Evolutionary conservation across 2,797 vertebrate species (phyloP).

Genomic region (Otus scops): DNA sequence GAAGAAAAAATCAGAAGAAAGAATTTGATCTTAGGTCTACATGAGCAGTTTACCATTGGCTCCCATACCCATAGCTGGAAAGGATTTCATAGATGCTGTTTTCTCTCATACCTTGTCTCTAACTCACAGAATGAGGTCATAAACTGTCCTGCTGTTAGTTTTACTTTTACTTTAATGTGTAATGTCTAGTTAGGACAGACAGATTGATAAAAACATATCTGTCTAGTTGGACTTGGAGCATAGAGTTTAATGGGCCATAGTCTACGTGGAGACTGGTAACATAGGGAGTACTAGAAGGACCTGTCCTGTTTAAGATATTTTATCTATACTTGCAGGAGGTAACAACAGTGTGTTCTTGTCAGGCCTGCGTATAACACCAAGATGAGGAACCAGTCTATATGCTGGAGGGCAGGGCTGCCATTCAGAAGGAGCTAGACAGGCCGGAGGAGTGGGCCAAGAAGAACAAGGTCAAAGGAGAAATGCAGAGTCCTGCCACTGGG

Average conservation of each 20-base stretch:
- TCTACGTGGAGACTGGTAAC: neutral
- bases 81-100: neutral
- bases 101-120: neutral
- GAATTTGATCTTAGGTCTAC: neutral
- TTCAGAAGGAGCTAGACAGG: neutral
- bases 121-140: neutral
- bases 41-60: neutral
- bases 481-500: neutral
- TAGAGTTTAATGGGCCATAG: neutral
- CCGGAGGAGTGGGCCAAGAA: neutral
- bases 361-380: neutral
- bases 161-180: neutral
- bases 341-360: neutral
- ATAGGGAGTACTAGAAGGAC: rapidly evolving
- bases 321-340: neutral
- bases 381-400: neutral
- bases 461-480: neutral
- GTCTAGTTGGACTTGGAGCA: neutral
- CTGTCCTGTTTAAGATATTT: neutral
- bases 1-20: neutral
- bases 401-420: neutral
- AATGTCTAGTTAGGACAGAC: neutral
- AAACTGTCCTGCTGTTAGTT: neutral
- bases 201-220: neutral
- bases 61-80: neutral